Percentiles rank a stretch among this genome's conserved stretches.
These are phyloP conservation scores for Dryobates pubescens DNA, from an alignment of 2,797 vertebrate genomes.

Conservation along the genomic window DNA sequence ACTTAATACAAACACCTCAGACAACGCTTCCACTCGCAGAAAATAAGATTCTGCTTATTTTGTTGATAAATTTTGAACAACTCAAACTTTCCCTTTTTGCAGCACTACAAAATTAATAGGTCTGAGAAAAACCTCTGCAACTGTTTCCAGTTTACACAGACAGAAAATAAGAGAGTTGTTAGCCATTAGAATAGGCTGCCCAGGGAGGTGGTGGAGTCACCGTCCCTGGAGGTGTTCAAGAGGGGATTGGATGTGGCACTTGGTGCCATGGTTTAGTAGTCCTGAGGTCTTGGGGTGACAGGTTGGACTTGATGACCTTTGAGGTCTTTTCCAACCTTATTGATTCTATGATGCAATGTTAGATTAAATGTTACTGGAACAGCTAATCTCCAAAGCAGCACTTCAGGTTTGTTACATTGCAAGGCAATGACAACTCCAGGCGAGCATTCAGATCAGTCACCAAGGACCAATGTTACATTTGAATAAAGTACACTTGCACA, in stretches of 20 bases:
- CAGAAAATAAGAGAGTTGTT: neutral
- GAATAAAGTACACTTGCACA: neutral
- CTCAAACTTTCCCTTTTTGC: neutral
- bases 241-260: too few species aligned
- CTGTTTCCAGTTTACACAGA: neutral
- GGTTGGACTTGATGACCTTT: too few species aligned
- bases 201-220: too few species aligned
- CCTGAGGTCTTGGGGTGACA: too few species aligned
- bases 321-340: too few species aligned
- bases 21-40: neutral
- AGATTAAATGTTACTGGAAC: neutral
- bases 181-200: too few species aligned
- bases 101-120: neutral
- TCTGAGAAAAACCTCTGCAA: neutral
- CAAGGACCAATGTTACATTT: neutral
- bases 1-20: neutral
- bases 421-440: neutral
- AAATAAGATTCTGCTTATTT: neutral
- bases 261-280: too few species aligned
- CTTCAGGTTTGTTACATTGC: neutral
- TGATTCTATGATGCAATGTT: neutral
- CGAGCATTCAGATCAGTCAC: neutral
- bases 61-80: neutral
- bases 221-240: too few species aligned
- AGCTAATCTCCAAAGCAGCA: neutral